Evolutionary conservation across 2,113 vertebrate species (phyloP).

Genomic region (Desmodus rotundus): DNA sequence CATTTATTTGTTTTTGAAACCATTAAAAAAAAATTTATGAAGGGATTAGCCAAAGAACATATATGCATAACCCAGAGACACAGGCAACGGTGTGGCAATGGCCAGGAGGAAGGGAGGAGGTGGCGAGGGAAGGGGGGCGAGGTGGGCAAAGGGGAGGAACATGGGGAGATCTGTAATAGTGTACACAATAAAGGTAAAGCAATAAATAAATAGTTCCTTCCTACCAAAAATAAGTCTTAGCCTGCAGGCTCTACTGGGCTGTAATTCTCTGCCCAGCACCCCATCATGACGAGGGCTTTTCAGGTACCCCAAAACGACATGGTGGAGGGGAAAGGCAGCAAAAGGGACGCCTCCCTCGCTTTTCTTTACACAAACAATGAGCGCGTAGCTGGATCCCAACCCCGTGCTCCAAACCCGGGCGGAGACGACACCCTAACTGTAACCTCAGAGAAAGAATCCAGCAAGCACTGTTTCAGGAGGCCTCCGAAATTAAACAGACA

Average conservation of each 20-base stretch:
- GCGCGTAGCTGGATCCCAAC: not conserved
- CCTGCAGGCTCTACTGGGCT: not conserved
- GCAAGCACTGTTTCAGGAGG: not conserved
- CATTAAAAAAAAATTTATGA: not conserved
- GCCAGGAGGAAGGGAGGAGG: too few species aligned
- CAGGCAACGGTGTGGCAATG: too few species aligned
- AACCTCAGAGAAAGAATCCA: not conserved
- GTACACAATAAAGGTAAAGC: too few species aligned
- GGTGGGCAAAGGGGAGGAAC: too few species aligned
- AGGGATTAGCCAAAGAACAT: too few species aligned
- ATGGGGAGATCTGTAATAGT: too few species aligned
- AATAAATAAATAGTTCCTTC: too few species aligned
- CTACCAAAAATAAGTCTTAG: not conserved
- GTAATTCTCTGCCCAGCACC: not conserved
- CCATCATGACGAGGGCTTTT: not conserved
- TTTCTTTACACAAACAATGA: not conserved
- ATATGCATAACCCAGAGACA: too few species aligned
- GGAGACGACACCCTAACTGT: not conserved
- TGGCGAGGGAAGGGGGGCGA: too few species aligned
- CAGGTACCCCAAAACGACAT: not conserved
- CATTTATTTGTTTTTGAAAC: constrained; percentile 19
- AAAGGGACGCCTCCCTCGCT: not conserved
- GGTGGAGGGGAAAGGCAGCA: rapidly evolving
- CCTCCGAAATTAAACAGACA: not conserved
- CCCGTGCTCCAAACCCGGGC: not conserved